A percentile compares a stretch with the other conserved stretches of the same genome.
phyloP scores from a whole-genome alignment of 2,888 invertebrate genomes.

The Agrotis exclamationis region DNA sequence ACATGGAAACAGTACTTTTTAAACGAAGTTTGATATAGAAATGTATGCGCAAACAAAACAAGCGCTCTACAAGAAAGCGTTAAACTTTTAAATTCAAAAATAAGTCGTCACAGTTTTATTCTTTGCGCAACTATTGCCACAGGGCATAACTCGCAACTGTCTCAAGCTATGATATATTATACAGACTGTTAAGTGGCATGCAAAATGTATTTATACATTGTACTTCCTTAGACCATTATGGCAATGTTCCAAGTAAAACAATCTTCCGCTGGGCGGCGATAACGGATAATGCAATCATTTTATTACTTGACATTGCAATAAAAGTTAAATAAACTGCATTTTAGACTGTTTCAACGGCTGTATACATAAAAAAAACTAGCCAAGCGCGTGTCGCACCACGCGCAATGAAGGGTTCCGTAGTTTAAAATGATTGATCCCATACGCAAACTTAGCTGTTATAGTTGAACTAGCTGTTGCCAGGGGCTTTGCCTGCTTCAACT shows the following conservation, averaged over 20 bases:
- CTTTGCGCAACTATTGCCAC: slow-evolving; percentile 50
- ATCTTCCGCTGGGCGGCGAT: slow-evolving; percentile 86
- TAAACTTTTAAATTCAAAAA: slow-evolving; percentile 48
- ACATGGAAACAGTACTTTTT: neutral
- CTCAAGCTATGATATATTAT: slow-evolving; percentile 82
- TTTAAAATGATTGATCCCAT: no score
- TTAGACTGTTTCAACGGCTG: slow-evolving; percentile 62
- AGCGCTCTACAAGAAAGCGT: slow-evolving; percentile 16
- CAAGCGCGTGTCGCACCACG: no score
- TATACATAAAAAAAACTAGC: slow-evolving; percentile 26
- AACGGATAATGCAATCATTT: slow-evolving; percentile 82
- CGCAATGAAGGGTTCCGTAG: no score
- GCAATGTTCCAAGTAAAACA: slow-evolving; percentile 89
- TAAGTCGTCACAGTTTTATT: slow-evolving; percentile 49
- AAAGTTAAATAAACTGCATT: slow-evolving; percentile 80
- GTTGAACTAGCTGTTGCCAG: no score
- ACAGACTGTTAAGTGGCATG: slow-evolving; percentile 89
- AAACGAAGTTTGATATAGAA: neutral
- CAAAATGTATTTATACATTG: slow-evolving; percentile 90
- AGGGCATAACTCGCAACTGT: slow-evolving; percentile 77
- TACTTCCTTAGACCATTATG: slow-evolving; percentile 90
- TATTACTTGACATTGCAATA: slow-evolving; percentile 83
- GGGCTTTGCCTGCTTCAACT: no score
- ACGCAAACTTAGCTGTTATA: no score
- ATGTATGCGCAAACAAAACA: slow-evolving; percentile 9